A percentile compares a stretch with the other conserved stretches of the same genome.
Evolutionary conservation across 2,797 vertebrate genomes (phyloP).

Genomic region (Pangasius djambal): DNA sequence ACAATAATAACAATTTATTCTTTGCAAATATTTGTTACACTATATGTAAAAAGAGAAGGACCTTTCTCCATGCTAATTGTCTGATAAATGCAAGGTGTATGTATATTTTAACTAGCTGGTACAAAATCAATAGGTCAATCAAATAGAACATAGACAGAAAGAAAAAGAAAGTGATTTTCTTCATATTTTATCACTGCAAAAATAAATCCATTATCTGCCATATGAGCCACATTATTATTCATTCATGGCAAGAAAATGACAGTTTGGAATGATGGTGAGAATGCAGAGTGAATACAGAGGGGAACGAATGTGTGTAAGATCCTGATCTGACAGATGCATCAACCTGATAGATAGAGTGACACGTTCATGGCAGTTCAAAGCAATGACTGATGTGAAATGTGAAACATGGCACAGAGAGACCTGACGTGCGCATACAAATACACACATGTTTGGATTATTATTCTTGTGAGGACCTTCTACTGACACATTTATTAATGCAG

Average conservation of each 20-base stretch:
- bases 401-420: conserved; percentile 71
- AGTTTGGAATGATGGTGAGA: conserved; percentile 59
- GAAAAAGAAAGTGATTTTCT: conserved; percentile 48
- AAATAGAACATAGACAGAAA: not conserved
- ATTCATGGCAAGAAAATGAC: conserved; percentile 48
- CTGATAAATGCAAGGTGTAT: not conserved
- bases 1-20: no score
- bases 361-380: conserved; percentile 78
- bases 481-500: not conserved
- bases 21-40: not conserved
- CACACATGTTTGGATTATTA: conserved; percentile 19
- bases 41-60: not conserved
- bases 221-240: conserved; percentile 44
- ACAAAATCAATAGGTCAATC: not conserved
- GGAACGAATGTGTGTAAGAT: conserved; percentile 80
- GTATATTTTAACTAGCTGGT: not conserved
- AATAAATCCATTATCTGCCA: conserved; percentile 46
- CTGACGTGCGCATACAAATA: conserved; percentile 53
- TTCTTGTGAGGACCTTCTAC: conserved; percentile 4
- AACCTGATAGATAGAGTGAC: conserved; percentile 75
- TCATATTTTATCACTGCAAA: conserved; percentile 7
- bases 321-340: conserved; percentile 75
- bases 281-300: conserved; percentile 75
- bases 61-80: conserved; percentile 7
- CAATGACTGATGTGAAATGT: conserved; percentile 76